A percentile compares a stretch with the other conserved stretches of the same genome.
Conservation (phyloP, 2,888 invertebrate species). For the Megastigmus dorsalis region DNA sequence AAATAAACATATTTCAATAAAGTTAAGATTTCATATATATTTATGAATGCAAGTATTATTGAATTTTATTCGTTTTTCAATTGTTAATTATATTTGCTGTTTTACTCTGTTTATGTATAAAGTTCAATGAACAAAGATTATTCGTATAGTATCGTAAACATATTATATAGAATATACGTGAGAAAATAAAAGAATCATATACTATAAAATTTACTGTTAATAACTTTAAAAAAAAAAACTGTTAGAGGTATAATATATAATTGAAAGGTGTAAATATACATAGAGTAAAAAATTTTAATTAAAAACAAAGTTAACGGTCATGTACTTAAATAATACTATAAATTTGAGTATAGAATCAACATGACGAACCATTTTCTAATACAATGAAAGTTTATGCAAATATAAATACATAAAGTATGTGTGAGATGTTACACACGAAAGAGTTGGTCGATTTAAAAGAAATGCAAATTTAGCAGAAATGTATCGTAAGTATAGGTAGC, state of each 20-base stretch:
- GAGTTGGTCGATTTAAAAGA: too few species aligned
- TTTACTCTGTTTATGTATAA: background rate
- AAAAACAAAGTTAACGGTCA: background rate
- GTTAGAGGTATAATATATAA: constrained; percentile 11
- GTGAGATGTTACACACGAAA: too few species aligned
- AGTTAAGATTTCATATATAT: too few species aligned
- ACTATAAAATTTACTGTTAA: constrained; percentile 18
- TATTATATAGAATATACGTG: too few species aligned
- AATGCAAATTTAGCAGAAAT: background rate
- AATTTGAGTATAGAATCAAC: background rate
- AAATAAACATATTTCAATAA: too few species aligned
- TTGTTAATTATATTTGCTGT: background rate
- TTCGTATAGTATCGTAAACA: too few species aligned
- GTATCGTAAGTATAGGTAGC: background rate
- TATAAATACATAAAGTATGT: constrained; percentile 1
- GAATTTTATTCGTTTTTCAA: too few species aligned
- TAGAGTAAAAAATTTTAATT: constrained; percentile 33
- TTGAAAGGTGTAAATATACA: constrained; percentile 43
- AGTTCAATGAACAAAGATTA: too few species aligned
- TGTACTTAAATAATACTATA: background rate
- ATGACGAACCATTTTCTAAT: constrained; percentile 8
- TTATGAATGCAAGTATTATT: too few species aligned
- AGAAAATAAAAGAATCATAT: background rate
- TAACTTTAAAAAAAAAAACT: constrained; percentile 8
- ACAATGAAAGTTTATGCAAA: constrained; percentile 2